These are phyloP conservation scores for Sylvilagus floridanus DNA, from an alignment of 2,797 vertebrate genomes.

Conservation along the genomic window DNA sequence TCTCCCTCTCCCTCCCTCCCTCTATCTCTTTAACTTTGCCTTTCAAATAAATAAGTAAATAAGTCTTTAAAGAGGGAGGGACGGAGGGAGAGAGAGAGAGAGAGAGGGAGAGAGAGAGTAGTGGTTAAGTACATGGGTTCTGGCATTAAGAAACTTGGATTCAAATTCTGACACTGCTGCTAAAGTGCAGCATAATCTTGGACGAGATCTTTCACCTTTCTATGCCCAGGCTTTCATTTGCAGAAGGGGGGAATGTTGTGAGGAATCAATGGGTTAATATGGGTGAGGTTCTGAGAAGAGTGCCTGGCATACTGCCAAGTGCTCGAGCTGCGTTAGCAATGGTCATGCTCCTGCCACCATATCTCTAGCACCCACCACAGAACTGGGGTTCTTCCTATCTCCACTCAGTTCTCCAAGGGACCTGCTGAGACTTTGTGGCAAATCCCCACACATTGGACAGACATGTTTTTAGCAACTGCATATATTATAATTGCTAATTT, in stretches of 20 bases:
- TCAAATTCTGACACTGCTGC: not conserved
- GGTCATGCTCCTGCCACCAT: accelerated
- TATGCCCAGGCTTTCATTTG: not conserved
- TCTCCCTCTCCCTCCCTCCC: too few species aligned
- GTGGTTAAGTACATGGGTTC: not conserved
- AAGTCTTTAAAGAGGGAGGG: too few species aligned
- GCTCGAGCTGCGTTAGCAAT: not conserved
- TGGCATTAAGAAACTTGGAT: not conserved
- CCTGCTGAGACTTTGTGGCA: not conserved
- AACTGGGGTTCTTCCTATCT: not conserved
- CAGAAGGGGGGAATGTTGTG: not conserved
- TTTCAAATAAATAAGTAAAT: too few species aligned
- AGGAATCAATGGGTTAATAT: not conserved
- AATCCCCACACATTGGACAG: not conserved
- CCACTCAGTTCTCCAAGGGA: not conserved
- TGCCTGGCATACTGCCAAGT: not conserved
- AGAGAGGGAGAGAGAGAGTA: too few species aligned
- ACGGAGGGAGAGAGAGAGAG: too few species aligned
- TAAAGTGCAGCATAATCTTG: not conserved
- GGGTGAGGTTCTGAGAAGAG: not conserved
- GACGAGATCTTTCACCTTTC: not conserved
- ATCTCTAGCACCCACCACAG: not conserved
- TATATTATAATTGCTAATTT: not conserved
- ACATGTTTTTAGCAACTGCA: not conserved
- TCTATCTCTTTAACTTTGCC: too few species aligned